Evolutionary conservation across 2,797 vertebrate genomes (phyloP).

Genomic region (Parauchenoglanis punctatus): DNA sequence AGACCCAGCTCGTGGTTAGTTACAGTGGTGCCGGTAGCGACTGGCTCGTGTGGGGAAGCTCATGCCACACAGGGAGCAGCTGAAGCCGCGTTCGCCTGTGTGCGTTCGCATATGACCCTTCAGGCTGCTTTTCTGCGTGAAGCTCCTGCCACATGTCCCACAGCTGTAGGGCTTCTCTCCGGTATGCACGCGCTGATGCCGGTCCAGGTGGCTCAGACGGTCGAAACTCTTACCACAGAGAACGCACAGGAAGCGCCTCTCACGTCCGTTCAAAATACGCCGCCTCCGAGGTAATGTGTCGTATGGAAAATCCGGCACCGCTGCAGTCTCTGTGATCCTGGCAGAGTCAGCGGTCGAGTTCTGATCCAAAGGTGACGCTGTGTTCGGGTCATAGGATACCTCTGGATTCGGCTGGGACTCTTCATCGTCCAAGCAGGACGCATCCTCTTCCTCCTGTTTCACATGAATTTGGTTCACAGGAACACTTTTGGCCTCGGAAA

Average conservation of each 20-base stretch:
- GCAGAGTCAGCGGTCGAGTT: neutral
- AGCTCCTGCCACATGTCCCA: constrained; percentile 46
- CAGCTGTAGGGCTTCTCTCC: constrained; percentile 56
- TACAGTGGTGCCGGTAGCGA: constrained; percentile 51
- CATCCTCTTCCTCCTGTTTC: constrained; percentile 31
- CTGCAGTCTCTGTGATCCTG: constrained; percentile 14
- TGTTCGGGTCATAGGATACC: neutral
- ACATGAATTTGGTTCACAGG: constrained; percentile 22
- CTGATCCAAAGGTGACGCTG: neutral
- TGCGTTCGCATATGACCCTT: constrained; percentile 54
- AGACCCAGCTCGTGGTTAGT: neutral
- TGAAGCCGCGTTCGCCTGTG: constrained; percentile 37
- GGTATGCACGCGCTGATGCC: constrained; percentile 55
- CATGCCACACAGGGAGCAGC: constrained; percentile 41
- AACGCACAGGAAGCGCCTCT: constrained; percentile 47
- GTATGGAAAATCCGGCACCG: neutral
- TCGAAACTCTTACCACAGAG: constrained; percentile 56
- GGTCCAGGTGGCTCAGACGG: constrained; percentile 52
- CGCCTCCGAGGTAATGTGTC: neutral
- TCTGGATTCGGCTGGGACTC: constrained; percentile 5
- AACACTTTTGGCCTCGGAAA: neutral
- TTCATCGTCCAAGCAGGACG: neutral
- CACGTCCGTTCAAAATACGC: neutral
- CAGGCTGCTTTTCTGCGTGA: constrained; percentile 56
- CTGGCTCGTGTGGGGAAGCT: constrained; percentile 45